A percentile compares a stretch with the other conserved stretches of the same genome.
phyloP scores from a whole-genome alignment of 2,113 vertebrate species.

The Noctilio leporinus region DNA sequence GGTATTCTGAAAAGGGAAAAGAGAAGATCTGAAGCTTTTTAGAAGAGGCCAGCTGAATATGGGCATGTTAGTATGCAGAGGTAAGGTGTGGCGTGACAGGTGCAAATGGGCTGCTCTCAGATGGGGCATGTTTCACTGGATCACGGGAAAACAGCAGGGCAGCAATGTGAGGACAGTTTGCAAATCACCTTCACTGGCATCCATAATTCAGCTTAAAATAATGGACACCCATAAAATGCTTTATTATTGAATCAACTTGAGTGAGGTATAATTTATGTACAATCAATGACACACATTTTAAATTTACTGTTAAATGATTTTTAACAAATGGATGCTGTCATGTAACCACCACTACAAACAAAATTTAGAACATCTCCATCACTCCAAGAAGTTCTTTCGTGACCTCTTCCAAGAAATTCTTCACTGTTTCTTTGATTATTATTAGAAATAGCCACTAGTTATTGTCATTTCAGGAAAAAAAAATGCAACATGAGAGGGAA shows the following conservation, averaged over 20 bases:
- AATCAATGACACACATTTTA: background rate
- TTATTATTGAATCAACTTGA: background rate
- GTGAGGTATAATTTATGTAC: background rate
- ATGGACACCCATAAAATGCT: background rate
- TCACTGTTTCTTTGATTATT: background rate
- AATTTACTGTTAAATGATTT: background rate
- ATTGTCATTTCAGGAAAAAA: slow-evolving; percentile 8
- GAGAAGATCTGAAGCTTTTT: background rate
- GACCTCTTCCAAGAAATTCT: background rate
- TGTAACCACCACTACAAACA: background rate
- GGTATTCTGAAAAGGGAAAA: background rate
- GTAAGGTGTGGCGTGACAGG: background rate
- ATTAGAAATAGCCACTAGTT: background rate
- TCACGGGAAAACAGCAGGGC: background rate
- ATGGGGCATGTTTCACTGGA: background rate
- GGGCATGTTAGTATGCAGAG: background rate
- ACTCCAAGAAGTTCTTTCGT: background rate
- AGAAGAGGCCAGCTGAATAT: background rate
- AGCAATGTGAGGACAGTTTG: background rate
- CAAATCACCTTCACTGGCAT: background rate
- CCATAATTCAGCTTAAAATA: background rate
- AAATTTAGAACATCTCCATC: background rate
- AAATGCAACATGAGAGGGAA: background rate
- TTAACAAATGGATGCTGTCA: background rate
- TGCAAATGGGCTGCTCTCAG: background rate